These are phyloP conservation scores for Drosophila neoperkinsi DNA, from an alignment of 2,888 invertebrate species.

Conservation along the genomic window DNA sequence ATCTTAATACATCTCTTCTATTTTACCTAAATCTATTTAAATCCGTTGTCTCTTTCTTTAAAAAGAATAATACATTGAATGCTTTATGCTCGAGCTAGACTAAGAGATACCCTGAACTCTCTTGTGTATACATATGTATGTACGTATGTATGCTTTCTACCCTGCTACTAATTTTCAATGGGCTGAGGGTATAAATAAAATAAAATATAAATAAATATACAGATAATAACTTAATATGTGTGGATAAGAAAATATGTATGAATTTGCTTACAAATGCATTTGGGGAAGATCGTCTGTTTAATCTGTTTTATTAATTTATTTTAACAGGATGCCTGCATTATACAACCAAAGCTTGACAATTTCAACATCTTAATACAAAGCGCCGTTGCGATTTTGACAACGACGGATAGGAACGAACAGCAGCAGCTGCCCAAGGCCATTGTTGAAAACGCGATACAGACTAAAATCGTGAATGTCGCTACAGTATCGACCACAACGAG, in stretches of 20 bases:
- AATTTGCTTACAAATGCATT: neutral
- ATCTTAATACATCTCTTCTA: neutral
- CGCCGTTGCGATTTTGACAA: constrained; percentile 20
- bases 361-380: constrained; percentile 27
- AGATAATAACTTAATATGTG: neutral
- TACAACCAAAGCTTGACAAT: constrained; percentile 22
- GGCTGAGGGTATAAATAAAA: neutral
- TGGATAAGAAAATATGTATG: neutral
- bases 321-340: constrained; percentile 39
- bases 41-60: neutral
- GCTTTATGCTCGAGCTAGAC: neutral
- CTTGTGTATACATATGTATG: neutral
- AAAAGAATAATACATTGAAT: neutral
- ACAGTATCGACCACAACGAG: constrained; percentile 19
- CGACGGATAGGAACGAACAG: constrained; percentile 13
- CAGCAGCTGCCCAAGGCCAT: constrained; percentile 29
- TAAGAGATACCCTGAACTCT: neutral
- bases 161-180: neutral
- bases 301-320: constrained; percentile 25
- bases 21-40: neutral
- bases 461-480: constrained; percentile 14
- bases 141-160: neutral
- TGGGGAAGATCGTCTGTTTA: neutral
- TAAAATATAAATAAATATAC: neutral
- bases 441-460: constrained; percentile 21